phyloP scores from a whole-genome alignment of 2,797 vertebrate genomes.

The Coranthus polyacanthus region DNA sequence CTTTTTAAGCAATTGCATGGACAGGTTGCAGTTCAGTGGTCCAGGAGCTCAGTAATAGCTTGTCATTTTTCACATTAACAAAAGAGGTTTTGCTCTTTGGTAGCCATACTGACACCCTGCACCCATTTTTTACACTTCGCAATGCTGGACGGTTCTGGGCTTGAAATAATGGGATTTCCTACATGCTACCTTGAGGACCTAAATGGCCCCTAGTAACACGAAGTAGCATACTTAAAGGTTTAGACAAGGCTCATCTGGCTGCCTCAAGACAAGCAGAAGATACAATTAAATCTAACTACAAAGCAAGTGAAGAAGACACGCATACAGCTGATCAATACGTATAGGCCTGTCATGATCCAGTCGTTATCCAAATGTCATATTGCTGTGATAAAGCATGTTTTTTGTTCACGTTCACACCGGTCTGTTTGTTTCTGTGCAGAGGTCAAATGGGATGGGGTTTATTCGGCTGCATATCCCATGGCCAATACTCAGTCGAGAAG shows the following conservation, averaged over 20 bases:
- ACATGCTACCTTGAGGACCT: not conserved
- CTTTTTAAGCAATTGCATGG: slow-evolving; percentile 24
- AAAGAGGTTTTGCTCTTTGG: not conserved
- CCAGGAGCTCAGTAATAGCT: not conserved
- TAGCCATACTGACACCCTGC: not conserved
- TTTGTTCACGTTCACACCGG: not conserved
- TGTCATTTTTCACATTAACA: slow-evolving; percentile 19
- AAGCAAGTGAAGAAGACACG: not conserved
- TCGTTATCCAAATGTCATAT: not conserved
- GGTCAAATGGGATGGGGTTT: slow-evolving; percentile 87
- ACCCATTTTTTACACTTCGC: slow-evolving; percentile 11
- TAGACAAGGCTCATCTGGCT: slow-evolving; percentile 36
- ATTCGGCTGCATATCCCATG: slow-evolving; percentile 96
- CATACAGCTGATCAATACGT: not conserved
- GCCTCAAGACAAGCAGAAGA: slow-evolving; percentile 2
- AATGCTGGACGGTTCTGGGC: slow-evolving; percentile 2
- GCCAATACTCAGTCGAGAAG: slow-evolving; percentile 95
- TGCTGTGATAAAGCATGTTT: not conserved
- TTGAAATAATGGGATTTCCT: slow-evolving; percentile 54
- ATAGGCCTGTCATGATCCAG: not conserved
- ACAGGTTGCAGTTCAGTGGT: not conserved
- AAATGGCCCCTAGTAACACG: slow-evolving; percentile 40
- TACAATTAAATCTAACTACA: slow-evolving; percentile 26
- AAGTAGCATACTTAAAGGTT: slow-evolving; percentile 49
- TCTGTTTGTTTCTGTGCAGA: slow-evolving; percentile 80